Conservation (phyloP, 2,113 vertebrate species). For the Myotis yumanensis region DNA sequence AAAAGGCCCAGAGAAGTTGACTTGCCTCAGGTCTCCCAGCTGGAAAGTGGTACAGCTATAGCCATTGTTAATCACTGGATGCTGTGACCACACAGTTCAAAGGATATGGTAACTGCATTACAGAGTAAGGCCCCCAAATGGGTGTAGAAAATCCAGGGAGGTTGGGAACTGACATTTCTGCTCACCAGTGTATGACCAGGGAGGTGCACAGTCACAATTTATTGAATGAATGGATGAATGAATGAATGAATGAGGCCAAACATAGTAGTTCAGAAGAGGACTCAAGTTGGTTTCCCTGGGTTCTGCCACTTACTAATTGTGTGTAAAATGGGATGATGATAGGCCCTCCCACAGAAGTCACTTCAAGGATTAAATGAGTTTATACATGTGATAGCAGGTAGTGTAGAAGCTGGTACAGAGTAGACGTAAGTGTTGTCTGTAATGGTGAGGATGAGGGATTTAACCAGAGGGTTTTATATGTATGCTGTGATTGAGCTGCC, state of each 20-base stretch:
- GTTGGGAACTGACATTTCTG: background rate
- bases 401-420: background rate
- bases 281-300: background rate
- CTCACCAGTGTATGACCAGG: background rate
- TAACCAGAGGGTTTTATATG: background rate
- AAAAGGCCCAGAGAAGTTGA: background rate
- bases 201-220: background rate
- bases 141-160: no score
- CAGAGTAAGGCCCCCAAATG: background rate
- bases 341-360: background rate
- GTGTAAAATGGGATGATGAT: background rate
- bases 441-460: background rate
- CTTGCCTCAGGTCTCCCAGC: background rate
- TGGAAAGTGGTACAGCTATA: background rate
- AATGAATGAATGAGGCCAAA: background rate
- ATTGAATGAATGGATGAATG: background rate
- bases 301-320: background rate
- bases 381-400: rapidly evolving
- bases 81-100: background rate
- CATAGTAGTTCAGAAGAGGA: background rate
- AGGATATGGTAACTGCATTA: background rate
- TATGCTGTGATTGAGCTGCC: background rate
- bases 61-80: rapidly evolving
- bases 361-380: background rate
- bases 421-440: background rate